phyloP scores from a whole-genome alignment of 2,113 vertebrate genomes.

The Scomber japonicus region DNA sequence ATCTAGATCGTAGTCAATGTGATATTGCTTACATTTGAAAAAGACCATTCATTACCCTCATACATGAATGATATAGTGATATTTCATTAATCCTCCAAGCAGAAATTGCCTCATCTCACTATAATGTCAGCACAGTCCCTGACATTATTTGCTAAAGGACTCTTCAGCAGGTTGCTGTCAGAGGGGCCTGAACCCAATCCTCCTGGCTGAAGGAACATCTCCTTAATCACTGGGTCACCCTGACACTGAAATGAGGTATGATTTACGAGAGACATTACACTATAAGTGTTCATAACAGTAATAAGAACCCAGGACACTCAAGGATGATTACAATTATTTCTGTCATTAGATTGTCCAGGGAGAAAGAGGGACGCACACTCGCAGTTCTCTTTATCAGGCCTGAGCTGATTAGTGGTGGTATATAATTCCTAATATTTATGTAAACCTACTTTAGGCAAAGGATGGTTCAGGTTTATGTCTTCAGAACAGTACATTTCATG shows the following conservation, averaged over 20 bases:
- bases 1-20: neutral
- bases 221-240: constrained; percentile 65
- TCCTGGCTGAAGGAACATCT: constrained; percentile 45
- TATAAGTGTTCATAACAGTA: constrained; percentile 50
- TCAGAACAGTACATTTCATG: neutral
- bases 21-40: neutral
- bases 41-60: neutral
- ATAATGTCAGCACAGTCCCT: constrained; percentile 46
- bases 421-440: constrained; percentile 32
- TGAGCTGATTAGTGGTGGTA: constrained; percentile 21
- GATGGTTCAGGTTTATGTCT: neutral
- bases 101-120: constrained; percentile 25
- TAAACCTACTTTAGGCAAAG: constrained; percentile 15
- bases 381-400: constrained; percentile 15
- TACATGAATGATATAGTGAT: constrained; percentile 3
- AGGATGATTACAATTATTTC: constrained; percentile 48
- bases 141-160: constrained; percentile 57
- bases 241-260: constrained; percentile 63
- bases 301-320: constrained; percentile 52
- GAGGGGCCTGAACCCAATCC: constrained; percentile 39
- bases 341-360: constrained; percentile 31
- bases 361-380: neutral
- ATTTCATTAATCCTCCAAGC: constrained; percentile 39
- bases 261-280: constrained; percentile 64
- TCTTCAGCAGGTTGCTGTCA: constrained; percentile 47